Evolutionary conservation across 2,888 invertebrate genomes (phyloP), one percentile per base, ranked within the genome.

Genomic region (Cacoxenus indagator): DNA sequence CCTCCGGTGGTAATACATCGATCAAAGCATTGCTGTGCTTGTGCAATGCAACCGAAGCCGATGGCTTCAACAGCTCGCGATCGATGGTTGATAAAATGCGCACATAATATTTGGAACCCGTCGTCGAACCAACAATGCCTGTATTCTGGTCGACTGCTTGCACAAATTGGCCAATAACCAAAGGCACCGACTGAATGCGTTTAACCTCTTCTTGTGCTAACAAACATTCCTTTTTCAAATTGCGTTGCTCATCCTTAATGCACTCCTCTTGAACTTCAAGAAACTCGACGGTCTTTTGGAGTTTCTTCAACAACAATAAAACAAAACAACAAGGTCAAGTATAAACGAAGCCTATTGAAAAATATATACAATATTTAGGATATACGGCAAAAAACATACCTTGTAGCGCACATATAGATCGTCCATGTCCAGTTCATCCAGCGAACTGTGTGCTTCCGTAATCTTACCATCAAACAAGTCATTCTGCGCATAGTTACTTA

Each of bases 21-120:
- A 99, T 99, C 69, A 99, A 90, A 37, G 99, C 99, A 91, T 99
- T 99, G 83, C 98, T 98, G 88, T 99, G 99, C 87, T 99, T 99
- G 88, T 99, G 99, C 22, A 99, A 91, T 11, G 99, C 99, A 14
- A 99, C 99, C 75, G 98, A 98, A n/a, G 98, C 97, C 1, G 98
- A 98, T 0, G 99, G 98, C 86, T 99, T 99, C 74, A 99, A 88
- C 70, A 99, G 89, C 88, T 99, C 99, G n/a, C 99, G 90, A 88
- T 99, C 99, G 78, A 99, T 96, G 1, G 99, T 99, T 3, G 99
- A 99, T 70, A 99, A 89, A 86, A 99, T 99, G 14, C 98, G 92
- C 17, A 99, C 99, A 90, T 97, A 99, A 88, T 99, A 99, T 89
- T 99, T 99, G 0, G 98, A 98, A 26, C 98, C 97, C 61, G 98